Conservation (phyloP, 2,888 invertebrate genomes). For the Merodon equestris region DNA sequence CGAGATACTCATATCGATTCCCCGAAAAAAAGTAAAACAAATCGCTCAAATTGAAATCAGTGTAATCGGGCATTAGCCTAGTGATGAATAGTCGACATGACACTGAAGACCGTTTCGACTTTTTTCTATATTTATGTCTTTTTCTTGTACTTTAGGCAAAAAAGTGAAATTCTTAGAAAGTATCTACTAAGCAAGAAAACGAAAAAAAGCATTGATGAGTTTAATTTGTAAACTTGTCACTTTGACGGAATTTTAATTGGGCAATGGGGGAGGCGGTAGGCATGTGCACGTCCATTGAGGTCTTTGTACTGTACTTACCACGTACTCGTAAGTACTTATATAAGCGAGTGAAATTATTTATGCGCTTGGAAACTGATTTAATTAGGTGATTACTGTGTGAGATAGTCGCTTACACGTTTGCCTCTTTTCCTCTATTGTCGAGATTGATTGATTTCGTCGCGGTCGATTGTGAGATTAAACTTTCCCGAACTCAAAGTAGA, state of each 20-base stretch:
- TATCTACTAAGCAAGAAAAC: conserved; percentile 14
- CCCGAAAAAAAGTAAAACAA: conserved; percentile 16
- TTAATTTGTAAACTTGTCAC: conserved; percentile 33
- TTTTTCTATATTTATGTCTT: conserved; percentile 6
- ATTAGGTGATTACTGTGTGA: conserved; percentile 28
- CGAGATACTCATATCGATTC: conserved; percentile 12
- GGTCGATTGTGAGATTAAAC: not conserved
- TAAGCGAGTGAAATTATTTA: conserved; percentile 35
- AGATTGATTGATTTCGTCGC: conserved; percentile 25
- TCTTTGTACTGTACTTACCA: too few species aligned
- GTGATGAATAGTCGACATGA: too few species aligned
- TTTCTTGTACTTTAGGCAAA: conserved; percentile 9
- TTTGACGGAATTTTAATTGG: conserved; percentile 42
- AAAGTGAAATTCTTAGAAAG: conserved; percentile 55
- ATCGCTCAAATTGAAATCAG: conserved; percentile 42
- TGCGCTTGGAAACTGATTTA: conserved; percentile 32
- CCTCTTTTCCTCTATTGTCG: not conserved
- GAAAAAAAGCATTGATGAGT: conserved; percentile 4
- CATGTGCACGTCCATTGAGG: not conserved
- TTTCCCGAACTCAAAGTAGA: too few species aligned
- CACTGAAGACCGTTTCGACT: too few species aligned
- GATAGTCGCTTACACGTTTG: not conserved
- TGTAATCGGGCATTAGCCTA: conserved; percentile 48
- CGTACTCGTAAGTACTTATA: too few species aligned
- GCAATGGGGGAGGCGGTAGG: conserved; percentile 16